These are phyloP conservation scores for Stomatorhinus walkeri DNA, from an alignment of 2,797 vertebrate genomes.

Conservation along the genomic window DNA sequence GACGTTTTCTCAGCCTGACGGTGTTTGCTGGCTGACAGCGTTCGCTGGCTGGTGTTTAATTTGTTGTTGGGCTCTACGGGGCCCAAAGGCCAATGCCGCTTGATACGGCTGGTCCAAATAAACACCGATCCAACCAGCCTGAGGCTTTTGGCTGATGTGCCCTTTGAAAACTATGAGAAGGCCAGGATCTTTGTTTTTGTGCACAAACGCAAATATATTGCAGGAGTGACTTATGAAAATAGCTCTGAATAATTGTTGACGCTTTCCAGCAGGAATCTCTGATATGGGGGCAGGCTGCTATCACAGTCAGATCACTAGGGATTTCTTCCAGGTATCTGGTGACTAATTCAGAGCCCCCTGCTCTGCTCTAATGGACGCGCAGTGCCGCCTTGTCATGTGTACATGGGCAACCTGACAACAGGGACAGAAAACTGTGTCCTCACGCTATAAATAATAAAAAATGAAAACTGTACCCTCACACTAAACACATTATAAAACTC, in stretches of 20 bases:
- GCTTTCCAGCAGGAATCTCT: not conserved
- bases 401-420: not conserved
- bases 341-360: not conserved
- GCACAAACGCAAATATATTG: not conserved
- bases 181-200: not conserved
- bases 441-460: not conserved
- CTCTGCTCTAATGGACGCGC: not conserved
- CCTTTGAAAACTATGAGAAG: not conserved
- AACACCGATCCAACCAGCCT: not conserved
- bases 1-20: not conserved
- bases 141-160: not conserved
- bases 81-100: not conserved
- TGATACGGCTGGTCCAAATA: not conserved
- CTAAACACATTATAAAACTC: not conserved
- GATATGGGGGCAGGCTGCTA: not conserved
- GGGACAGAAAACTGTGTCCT: not conserved
- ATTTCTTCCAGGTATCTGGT: not conserved
- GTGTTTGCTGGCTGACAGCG: not conserved
- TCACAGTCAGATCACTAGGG: not conserved
- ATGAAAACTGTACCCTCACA: not conserved
- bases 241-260: conserved; percentile 8
- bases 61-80: not conserved
- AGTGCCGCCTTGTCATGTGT: not conserved
- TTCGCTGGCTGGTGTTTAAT: not conserved
- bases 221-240: not conserved